phyloP scores from a whole-genome alignment of 2,113 vertebrate genomes.

The Corythoichthys haematopterus region DNA sequence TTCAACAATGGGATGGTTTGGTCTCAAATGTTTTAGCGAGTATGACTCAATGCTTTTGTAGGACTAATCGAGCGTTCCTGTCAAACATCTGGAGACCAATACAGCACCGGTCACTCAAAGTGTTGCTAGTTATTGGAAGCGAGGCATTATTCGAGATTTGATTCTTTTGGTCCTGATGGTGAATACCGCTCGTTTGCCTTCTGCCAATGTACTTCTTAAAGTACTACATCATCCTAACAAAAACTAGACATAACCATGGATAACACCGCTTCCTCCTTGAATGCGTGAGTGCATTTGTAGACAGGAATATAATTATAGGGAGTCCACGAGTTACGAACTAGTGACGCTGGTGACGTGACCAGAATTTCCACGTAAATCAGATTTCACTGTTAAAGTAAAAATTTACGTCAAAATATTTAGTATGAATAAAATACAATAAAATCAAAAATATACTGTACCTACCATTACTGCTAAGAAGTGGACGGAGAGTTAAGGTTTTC shows the following conservation, averaged over 20 bases:
- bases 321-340: too few species aligned
- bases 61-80: conserved; percentile 28
- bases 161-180: conserved; percentile 50
- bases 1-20: conserved; percentile 33
- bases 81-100: conserved; percentile 33
- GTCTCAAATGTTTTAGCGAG: conserved; percentile 31
- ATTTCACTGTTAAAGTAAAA: too few species aligned
- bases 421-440: too few species aligned
- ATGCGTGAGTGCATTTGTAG: conserved; percentile 23
- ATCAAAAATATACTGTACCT: too few species aligned
- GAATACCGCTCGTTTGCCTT: conserved; percentile 19
- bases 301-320: conserved; percentile 42
- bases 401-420: too few species aligned
- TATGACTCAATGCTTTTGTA: conserved; percentile 34
- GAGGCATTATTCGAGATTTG: conserved; percentile 29
- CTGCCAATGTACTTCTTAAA: conserved; percentile 20
- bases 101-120: conserved; percentile 45
- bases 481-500: too few species aligned
- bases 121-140: conserved; percentile 9
- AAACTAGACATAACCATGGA: conserved; percentile 5
- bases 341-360: too few species aligned
- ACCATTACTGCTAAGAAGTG: too few species aligned
- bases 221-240: conserved; percentile 22
- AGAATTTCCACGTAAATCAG: too few species aligned
- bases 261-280: conserved; percentile 16